Conservation (phyloP, 2,888 invertebrate genomes). For the Uropetala carovei region DNA sequence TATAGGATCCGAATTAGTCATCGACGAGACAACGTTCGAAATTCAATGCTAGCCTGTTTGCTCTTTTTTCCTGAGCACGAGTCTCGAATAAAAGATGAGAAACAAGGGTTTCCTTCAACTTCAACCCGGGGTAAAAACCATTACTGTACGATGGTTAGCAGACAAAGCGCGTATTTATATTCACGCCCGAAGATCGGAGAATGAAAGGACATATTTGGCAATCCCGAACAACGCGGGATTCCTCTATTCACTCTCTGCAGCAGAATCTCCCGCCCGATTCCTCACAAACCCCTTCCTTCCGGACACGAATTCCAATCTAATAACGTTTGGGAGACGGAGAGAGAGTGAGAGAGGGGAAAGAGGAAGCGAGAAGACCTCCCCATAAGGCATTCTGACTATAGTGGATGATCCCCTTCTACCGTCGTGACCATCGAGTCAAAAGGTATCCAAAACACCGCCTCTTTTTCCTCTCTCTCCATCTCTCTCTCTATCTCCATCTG, state of each 20-base stretch:
- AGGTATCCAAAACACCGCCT: not conserved
- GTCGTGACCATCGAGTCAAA: not conserved
- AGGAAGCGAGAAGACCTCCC: not conserved
- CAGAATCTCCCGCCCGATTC: not conserved
- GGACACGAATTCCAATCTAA: slow-evolving; percentile 35
- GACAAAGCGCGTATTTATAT: not conserved
- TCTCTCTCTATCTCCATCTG: slow-evolving; percentile 28
- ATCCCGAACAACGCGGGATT: not conserved
- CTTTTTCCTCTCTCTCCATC: not conserved
- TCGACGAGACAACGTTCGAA: not conserved
- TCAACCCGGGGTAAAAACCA: not conserved
- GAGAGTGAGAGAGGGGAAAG: not conserved
- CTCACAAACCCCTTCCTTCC: slow-evolving; percentile 14
- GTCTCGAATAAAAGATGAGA: not conserved
- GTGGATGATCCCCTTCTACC: not conserved
- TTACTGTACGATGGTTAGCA: not conserved
- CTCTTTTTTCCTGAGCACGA: not conserved
- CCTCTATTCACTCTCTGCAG: not conserved
- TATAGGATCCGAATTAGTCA: not conserved
- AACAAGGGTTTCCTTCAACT: not conserved
- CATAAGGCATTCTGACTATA: not conserved
- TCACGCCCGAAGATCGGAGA: not conserved
- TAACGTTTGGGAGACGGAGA: slow-evolving; percentile 9
- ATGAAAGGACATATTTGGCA: slow-evolving; percentile 26
- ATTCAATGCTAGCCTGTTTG: not conserved